Evolutionary conservation across 1,140 invertebrate species (phyloP).

Genomic region (Bombus pascuorum): DNA sequence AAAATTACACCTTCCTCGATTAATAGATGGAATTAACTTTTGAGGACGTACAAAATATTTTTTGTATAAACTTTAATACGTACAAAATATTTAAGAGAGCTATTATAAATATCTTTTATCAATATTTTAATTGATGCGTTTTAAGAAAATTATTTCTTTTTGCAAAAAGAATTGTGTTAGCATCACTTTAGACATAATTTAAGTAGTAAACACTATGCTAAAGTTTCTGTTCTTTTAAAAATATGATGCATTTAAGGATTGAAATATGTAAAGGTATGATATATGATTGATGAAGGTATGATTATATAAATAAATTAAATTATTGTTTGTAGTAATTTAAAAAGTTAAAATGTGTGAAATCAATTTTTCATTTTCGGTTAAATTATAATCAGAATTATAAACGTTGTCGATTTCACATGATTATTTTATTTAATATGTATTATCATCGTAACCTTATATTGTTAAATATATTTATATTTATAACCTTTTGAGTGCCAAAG

Average conservation of each 20-base stretch:
- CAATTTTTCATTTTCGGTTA: not conserved
- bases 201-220: not conserved
- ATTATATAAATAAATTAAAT: slow-evolving; percentile 7
- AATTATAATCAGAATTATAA: not conserved
- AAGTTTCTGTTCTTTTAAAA: not conserved
- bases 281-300: not conserved
- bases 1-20: not conserved
- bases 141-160: not conserved
- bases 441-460: not conserved
- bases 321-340: not conserved
- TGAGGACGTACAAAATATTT: not conserved
- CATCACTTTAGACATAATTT: not conserved
- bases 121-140: not conserved
- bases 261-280: not conserved
- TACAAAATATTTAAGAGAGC: not conserved
- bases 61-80: not conserved
- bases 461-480: not conserved
- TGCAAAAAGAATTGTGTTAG: not conserved
- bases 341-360: not conserved
- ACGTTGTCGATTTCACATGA: not conserved
- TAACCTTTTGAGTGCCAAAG: not conserved
- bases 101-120: no score
- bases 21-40: not conserved
- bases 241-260: not conserved
- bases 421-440: not conserved